Base-by-base conservation (phyloP, 1,140 invertebrate species). In the Bilobella aurantiaca region DNA sequence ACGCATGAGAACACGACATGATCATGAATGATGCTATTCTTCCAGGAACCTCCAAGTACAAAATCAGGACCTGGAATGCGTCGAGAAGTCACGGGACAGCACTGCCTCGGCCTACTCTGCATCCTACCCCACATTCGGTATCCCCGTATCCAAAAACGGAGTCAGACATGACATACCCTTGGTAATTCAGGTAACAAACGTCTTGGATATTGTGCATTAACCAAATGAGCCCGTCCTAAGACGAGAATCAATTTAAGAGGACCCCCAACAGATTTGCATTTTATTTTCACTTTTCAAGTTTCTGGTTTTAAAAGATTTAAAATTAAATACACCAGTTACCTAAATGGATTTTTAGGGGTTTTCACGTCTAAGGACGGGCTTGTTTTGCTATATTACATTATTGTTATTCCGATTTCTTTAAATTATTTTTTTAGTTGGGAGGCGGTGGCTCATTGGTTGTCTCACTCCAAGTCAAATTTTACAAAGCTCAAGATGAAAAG, bases 391-490 rank as follows among this genome's bases (percentile, higher is more conserved):
- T n/a, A n/a, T n/a, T n/a, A n/a, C n/a, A n/a, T n/a, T n/a, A n/a
- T n/a, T n/a, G n/a, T n/a, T n/a, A n/a, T n/a, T n/a, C n/a, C n/a
- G n/a, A n/a, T n/a, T n/a, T n/a, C n/a, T n/a, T n/a, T n/a, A n/a
- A n/a, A n/a, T n/a, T n/a, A n/a, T 64, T 62, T 31, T 63, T 59
- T 32, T 66, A 72, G 70, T 61, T 72, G 23, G 60, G 58, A 37
- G 61, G 62, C 46, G 68, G 68, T 27, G 70, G 70, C 29, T 63
- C 67, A 27, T 46, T 72, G 12, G 58, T 72, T 14, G 70, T 69
- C 18, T 72, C 70, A 18, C 68, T 72, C 18, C 70, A 72, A 69
- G 70, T 72, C 18, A 72, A 72, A 65, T 72, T 72, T 46, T 72
- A 72, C 62, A 72, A 72, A 62, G 53, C 64, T 64, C 70, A 69